Evolutionary conservation across 2,797 vertebrate genomes (phyloP).

Genomic region (Bradypodion pumilum): DNA sequence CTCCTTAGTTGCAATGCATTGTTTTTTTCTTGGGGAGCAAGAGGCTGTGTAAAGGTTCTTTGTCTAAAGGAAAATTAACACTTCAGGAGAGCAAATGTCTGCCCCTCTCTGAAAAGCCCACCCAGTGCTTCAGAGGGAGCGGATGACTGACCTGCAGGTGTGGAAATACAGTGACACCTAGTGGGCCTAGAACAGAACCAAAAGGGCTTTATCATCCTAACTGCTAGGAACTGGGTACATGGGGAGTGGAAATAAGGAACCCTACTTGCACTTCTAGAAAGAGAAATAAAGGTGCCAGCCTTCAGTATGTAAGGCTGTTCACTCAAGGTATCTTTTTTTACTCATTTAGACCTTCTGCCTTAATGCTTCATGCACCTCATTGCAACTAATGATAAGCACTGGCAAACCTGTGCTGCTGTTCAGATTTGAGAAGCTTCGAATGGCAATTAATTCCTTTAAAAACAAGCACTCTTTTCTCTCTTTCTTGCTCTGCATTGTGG

Average conservation of each 20-base stretch:
- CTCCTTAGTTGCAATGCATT: background rate
- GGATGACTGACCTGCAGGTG: slow-evolving; percentile 10
- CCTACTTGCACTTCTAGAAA: background rate
- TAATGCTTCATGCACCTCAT: no score
- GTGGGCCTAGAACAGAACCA: slow-evolving; percentile 12
- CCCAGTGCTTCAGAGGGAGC: slow-evolving; percentile 6
- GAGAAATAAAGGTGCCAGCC: background rate
- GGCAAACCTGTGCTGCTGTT: background rate
- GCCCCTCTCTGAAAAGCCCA: slow-evolving; percentile 23
- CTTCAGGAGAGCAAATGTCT: slow-evolving; percentile 17
- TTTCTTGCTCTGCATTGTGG: background rate
- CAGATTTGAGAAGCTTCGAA: background rate
- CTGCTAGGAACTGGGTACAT: background rate
- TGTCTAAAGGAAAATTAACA: slow-evolving; percentile 31
- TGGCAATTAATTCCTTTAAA: background rate
- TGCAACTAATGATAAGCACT: background rate
- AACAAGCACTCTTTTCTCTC: background rate
- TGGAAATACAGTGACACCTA: slow-evolving; percentile 42
- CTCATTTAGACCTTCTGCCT: background rate
- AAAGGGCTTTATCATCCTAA: background rate
- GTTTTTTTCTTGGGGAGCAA: background rate
- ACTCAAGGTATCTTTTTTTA: no score
- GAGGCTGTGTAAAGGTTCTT: slow-evolving; percentile 1
- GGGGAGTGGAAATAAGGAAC: background rate
- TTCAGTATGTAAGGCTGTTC: background rate